Base-by-base conservation (phyloP, 2,888 invertebrate species). In the Bombylius discolor region DNA sequence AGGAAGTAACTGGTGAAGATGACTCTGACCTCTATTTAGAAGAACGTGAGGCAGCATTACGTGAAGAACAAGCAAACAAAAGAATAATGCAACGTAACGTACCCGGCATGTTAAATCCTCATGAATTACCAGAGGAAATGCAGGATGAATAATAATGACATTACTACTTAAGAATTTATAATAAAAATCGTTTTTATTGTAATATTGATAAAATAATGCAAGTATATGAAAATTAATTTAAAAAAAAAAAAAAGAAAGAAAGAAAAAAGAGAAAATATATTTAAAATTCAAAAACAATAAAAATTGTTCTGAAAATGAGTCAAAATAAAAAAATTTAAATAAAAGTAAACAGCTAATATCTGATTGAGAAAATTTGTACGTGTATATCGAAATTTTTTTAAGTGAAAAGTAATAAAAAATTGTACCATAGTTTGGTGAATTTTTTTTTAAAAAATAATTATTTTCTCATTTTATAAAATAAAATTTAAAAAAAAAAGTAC, bases 1-100 rank as follows among this genome's bases (percentile, higher is more conserved):
- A 98, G 97, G 99, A 99, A 78, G 96, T 91, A 74, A 94, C 96
- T 36, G 99, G 99, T 49, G 96, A 96, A 74, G 98, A 99, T 72
- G 95, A 98, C 76, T 87, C 91, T 59, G 99, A 99, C 77, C 79
- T 99, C 69, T 99, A 90, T 78, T 78, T 99, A 69, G 99, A 99
- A 71, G 99, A 99, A 74, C 84, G 98, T 65, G 90, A 97, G 75
- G 83, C 82, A 62, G 87, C 92, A 58, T 81, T 99, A 62, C 85
- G 87, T 63, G 79, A 83, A 67, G 97, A 97, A 51, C 95, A 98
- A 73, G 86, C 89, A 61, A 95, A 95, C 68, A 98, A 98, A 77
- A 82, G 93, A 70, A 84, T 87, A 73, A 83, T 90, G 65, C 95
- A 96, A 78, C 81, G 94, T 76, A 86, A 90, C 50, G 96, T 98